phyloP scores from a whole-genome alignment of 2,888 invertebrate species.

The Palloptera scutellata region DNA sequence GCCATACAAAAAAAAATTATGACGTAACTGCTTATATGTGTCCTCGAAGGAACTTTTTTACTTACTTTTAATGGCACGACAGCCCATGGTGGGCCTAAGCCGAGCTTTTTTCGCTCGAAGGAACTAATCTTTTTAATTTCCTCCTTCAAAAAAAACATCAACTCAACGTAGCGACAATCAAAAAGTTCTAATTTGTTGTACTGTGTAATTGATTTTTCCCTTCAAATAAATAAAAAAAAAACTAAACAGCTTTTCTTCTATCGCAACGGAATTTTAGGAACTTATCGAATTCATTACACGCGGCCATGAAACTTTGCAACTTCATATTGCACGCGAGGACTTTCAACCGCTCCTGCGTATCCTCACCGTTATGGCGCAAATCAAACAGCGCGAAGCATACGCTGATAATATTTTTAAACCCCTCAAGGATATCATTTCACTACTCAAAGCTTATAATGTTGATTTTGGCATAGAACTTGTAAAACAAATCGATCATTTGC shows the following conservation, averaged over 20 bases:
- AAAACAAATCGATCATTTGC: slow-evolving; percentile 83
- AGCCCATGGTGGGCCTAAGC: too few species aligned
- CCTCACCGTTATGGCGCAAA: slow-evolving; percentile 77
- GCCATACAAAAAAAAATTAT: too few species aligned
- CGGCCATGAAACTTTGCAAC: slow-evolving; percentile 76
- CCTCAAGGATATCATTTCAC: slow-evolving; percentile 82
- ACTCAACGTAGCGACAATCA: neutral
- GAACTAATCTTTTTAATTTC: too few species aligned
- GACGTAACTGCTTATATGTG: too few species aligned
- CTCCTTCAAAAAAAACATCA: slow-evolving; percentile 1
- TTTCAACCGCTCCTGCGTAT: slow-evolving; percentile 83
- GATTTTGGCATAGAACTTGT: slow-evolving; percentile 83
- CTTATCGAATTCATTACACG: slow-evolving; percentile 80
- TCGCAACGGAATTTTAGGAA: slow-evolving; percentile 64
- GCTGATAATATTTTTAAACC: slow-evolving; percentile 93
- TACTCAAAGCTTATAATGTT: slow-evolving; percentile 84
- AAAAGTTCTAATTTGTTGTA: neutral
- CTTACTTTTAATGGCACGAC: too few species aligned
- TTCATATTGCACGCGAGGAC: slow-evolving; percentile 80
- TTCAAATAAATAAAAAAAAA: neutral
- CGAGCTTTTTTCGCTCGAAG: too few species aligned
- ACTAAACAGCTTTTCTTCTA: neutral
- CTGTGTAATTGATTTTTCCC: neutral
- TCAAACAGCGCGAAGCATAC: slow-evolving; percentile 76
- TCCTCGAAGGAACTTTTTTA: too few species aligned